Evolutionary conservation across 2,113 vertebrate species (phyloP).

Genomic region (Neodon shergylaensis): DNA sequence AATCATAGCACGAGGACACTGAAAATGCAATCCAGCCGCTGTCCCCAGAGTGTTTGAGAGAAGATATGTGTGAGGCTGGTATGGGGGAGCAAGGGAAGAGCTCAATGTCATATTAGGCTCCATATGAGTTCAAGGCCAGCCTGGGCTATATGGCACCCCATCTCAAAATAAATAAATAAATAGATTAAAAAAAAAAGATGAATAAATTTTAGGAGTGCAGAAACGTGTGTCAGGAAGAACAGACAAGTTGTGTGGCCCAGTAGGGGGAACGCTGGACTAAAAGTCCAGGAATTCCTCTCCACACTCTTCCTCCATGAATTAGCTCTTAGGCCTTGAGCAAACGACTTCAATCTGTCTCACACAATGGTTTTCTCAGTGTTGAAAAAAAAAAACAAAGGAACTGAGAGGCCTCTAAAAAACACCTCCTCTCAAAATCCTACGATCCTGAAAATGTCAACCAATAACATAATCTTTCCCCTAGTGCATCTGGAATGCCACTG

Average conservation of each 20-base stretch:
- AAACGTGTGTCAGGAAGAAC: too few species aligned
- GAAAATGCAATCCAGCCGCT: accelerated
- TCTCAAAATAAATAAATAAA: neutral
- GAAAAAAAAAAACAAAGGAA: neutral
- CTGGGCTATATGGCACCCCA: neutral
- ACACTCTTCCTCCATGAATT: neutral
- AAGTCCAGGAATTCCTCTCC: neutral
- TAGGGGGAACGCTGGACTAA: too few species aligned
- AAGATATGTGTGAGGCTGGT: neutral
- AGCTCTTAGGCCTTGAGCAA: neutral
- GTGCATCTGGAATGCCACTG: neutral
- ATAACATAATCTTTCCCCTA: neutral
- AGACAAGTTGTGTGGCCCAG: neutral
- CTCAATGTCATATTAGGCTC: neutral
- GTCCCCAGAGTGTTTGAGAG: neutral
- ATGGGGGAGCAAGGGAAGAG: neutral
- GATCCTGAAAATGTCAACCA: neutral
- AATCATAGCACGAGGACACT: neutral
- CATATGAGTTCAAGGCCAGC: neutral
- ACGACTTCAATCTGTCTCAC: neutral
- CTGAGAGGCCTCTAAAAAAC: neutral
- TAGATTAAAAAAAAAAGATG: too few species aligned
- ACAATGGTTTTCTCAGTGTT: neutral
- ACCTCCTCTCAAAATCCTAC: neutral
- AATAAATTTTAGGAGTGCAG: neutral